Conservation (phyloP, 2,113 vertebrate genomes). For the Eolophus roseicapilla region DNA sequence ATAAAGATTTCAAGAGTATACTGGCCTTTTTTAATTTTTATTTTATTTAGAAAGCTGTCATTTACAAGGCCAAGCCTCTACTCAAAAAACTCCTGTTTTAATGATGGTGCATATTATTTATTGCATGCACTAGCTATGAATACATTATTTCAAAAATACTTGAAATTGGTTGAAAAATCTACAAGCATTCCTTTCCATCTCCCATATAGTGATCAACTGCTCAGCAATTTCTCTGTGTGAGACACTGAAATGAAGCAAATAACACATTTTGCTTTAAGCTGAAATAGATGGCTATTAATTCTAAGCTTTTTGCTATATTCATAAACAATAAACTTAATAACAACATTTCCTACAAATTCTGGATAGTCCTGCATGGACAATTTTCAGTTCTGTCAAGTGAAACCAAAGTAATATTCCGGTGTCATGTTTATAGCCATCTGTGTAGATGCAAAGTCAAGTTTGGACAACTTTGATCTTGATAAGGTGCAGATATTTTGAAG, state of each 20-base stretch:
- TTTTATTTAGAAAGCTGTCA: constrained; percentile 11
- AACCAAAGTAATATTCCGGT: constrained; percentile 60
- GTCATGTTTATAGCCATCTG: constrained; percentile 68
- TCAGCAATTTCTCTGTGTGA: constrained; percentile 44
- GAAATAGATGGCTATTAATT: constrained; percentile 60
- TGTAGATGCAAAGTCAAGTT: constrained; percentile 67
- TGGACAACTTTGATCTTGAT: constrained; percentile 68
- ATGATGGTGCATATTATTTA: constrained; percentile 63
- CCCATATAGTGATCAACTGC: background rate
- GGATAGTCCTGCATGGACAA: constrained; percentile 61
- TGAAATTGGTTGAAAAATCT: constrained; percentile 49
- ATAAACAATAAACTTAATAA: constrained; percentile 63
- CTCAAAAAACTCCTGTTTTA: background rate
- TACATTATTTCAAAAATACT: constrained; percentile 24
- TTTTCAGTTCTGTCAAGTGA: constrained; percentile 73
- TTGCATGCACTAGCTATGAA: constrained; percentile 22
- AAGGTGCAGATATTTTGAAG: constrained; percentile 68
- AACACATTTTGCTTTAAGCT: constrained; percentile 57
- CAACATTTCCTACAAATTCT: constrained; percentile 58
- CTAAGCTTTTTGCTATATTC: constrained; percentile 51
- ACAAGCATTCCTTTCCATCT: background rate
- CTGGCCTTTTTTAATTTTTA: background rate
- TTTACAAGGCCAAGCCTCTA: constrained; percentile 15
- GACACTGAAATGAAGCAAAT: constrained; percentile 19
- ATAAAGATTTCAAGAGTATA: background rate